Evolutionary conservation across 2,113 vertebrate species (phyloP).

Genomic region (Vulpes vulpes): DNA sequence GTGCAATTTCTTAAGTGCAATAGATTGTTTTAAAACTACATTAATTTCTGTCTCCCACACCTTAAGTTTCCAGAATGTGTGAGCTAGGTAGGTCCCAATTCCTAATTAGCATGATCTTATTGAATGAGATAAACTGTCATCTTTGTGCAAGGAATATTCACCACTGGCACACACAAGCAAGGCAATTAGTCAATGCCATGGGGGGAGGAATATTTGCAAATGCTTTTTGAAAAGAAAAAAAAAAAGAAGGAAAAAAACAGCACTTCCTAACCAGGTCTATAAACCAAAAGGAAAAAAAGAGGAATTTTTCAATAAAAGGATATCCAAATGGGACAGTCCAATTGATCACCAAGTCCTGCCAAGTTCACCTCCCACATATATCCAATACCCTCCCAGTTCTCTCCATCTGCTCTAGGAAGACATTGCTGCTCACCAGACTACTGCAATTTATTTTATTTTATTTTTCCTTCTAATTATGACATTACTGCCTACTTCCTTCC

Average conservation of each 20-base stretch:
- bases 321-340: neutral
- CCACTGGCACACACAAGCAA: neutral
- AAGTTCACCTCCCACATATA: neutral
- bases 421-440: fast-evolving
- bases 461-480: too few relatives aligned
- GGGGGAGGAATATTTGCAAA: slow-evolving; percentile 47
- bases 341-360: neutral
- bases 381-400: neutral
- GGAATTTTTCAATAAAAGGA: slow-evolving; percentile 3
- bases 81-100: neutral
- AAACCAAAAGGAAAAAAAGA: slow-evolving; percentile 52
- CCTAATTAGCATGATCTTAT: slow-evolving; percentile 15
- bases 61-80: neutral
- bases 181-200: neutral
- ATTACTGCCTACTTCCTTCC: neutral
- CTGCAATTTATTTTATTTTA: too few relatives aligned
- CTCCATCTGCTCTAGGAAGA: neutral
- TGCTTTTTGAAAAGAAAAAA: neutral
- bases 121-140: neutral
- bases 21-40: neutral
- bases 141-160: neutral
- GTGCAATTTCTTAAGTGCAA: neutral
- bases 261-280: slow-evolving; percentile 45
- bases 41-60: slow-evolving; percentile 13
- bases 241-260: neutral